phyloP scores from a whole-genome alignment of 1,140 invertebrate genomes.

The Atopsyche davidsoni region DNA sequence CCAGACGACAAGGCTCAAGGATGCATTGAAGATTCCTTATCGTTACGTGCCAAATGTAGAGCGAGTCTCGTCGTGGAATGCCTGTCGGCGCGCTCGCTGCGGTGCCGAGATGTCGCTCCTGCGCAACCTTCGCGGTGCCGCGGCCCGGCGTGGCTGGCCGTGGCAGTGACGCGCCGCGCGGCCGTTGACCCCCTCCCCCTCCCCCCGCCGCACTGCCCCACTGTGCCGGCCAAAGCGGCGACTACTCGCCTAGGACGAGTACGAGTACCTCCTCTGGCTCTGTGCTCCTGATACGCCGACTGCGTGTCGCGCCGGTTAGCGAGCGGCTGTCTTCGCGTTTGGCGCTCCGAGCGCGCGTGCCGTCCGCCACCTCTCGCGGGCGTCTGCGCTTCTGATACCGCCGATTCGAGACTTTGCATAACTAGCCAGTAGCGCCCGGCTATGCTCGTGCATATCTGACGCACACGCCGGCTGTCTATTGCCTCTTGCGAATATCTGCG shows the following conservation, averaged over 20 bases:
- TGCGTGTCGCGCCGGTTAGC: too few relatives aligned
- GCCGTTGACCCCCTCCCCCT: conserved; percentile 18
- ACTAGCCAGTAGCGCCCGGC: too few relatives aligned
- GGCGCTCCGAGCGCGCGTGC: too few relatives aligned
- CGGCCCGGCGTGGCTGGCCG: conserved; percentile 14
- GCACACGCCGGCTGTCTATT: too few relatives aligned
- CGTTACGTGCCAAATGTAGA: too few relatives aligned
- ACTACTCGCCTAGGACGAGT: background rate
- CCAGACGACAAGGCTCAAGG: too few relatives aligned
- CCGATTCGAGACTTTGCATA: conserved; percentile 8
- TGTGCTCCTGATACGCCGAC: conserved; percentile 1
- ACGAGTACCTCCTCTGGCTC: background rate
- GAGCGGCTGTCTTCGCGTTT: too few relatives aligned
- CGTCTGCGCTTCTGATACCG: conserved; percentile 9
- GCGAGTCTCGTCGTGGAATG: too few relatives aligned
- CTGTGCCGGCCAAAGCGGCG: background rate
- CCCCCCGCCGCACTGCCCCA: background rate
- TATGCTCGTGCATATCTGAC: too few relatives aligned
- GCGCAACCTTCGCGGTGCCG: too few relatives aligned
- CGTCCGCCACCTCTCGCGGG: conserved; percentile 9
- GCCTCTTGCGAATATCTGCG: too few relatives aligned
- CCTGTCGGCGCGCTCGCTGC: background rate
- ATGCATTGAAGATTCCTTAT: too few relatives aligned
- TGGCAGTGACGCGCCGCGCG: conserved; percentile 18
- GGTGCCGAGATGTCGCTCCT: conserved; percentile 4